A percentile compares a stretch with the other conserved stretches of the same genome.
phyloP scores from a whole-genome alignment of 2,113 vertebrate species.

The Ciconia stormi region DNA sequence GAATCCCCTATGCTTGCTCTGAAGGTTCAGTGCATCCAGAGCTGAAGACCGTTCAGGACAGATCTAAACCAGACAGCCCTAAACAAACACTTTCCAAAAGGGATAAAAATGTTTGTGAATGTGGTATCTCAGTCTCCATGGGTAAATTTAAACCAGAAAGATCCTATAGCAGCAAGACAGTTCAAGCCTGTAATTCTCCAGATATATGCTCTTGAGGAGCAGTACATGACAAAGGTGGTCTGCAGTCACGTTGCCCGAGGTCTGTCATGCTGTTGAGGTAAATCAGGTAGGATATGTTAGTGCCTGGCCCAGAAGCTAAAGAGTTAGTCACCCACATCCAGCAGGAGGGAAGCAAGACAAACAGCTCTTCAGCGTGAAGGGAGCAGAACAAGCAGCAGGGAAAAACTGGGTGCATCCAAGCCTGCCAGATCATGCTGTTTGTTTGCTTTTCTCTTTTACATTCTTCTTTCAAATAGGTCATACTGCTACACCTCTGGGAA shows the following conservation, averaged over 20 bases:
- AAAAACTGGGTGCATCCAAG: background rate
- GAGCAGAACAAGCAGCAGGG: background rate
- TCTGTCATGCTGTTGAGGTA: background rate
- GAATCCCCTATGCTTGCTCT: background rate
- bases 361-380: background rate
- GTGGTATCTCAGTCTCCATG: background rate
- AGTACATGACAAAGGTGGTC: background rate
- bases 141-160: background rate
- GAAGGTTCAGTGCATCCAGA: background rate
- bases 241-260: background rate
- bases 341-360: background rate
- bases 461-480: background rate
- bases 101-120: background rate
- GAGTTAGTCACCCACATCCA: background rate
- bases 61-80: background rate
- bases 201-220: background rate
- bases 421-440: background rate
- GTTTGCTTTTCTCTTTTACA: background rate
- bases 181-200: background rate
- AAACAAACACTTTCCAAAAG: background rate
- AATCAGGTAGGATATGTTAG: background rate
- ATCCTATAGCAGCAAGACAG: background rate
- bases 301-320: background rate
- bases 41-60: background rate
- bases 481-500: constrained; percentile 6